Evolutionary conservation across 2,797 vertebrate species (phyloP).

Genomic region (Pseudopleuronectes americanus): DNA sequence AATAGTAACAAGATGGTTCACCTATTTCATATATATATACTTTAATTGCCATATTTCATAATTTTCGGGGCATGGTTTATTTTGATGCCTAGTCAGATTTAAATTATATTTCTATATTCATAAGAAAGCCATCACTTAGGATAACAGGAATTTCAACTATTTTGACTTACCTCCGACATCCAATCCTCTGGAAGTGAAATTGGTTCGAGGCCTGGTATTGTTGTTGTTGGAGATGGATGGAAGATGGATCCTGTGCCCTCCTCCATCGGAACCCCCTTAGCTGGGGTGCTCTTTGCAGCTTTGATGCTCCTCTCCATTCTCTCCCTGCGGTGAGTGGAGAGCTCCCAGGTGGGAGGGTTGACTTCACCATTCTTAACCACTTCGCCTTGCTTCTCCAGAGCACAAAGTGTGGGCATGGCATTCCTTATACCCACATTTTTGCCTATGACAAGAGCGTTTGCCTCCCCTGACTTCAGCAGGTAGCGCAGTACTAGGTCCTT

Average conservation of each 20-base stretch:
- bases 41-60: too few relatives aligned
- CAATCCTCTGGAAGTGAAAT: slow-evolving; percentile 29
- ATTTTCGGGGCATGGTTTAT: too few relatives aligned
- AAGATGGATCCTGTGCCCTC: slow-evolving; percentile 13
- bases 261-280: slow-evolving; percentile 3
- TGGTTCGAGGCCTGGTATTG: slow-evolving; percentile 42
- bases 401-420: slow-evolving; percentile 84
- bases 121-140: too few relatives aligned
- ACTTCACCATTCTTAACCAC: slow-evolving; percentile 74
- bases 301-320: slow-evolving; percentile 88
- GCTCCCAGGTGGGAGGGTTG: slow-evolving; percentile 85
- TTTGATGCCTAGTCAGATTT: too few relatives aligned
- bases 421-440: slow-evolving; percentile 88
- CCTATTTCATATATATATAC: too few relatives aligned
- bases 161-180: slow-evolving; percentile 47
- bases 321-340: slow-evolving; percentile 86
- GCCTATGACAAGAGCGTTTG: slow-evolving; percentile 86
- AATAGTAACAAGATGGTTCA: too few relatives aligned
- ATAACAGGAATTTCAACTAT: slow-evolving; percentile 25
- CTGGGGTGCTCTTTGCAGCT: slow-evolving; percentile 49
- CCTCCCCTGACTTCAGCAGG: slow-evolving; percentile 78
- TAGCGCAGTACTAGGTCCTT: slow-evolving; percentile 88
- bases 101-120: too few relatives aligned
- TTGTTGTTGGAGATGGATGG: slow-evolving; percentile 13
- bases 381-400: slow-evolving; percentile 91